These are phyloP conservation scores for Takifugu flavidus DNA, from an alignment of 2,113 vertebrate genomes.

Conservation along the genomic window DNA sequence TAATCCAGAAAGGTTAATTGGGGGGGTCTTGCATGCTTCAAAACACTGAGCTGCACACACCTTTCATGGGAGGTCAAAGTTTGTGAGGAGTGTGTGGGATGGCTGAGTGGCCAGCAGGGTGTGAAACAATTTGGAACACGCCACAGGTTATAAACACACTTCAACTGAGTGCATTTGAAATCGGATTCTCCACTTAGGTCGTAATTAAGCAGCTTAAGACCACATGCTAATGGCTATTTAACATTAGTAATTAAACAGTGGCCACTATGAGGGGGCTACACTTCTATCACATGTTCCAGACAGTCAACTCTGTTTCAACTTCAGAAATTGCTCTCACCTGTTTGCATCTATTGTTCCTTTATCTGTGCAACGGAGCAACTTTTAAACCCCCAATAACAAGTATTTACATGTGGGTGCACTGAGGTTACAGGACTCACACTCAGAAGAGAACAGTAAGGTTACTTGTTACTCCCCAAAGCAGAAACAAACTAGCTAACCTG, in stretches of 20 bases:
- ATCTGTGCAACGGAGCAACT: no score
- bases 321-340: no score
- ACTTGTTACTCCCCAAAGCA: no score
- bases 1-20: constrained; percentile 50
- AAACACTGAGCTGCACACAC: constrained; percentile 28
- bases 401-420: no score
- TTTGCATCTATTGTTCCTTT: no score
- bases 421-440: no score
- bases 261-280: background rate
- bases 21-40: constrained; percentile 47
- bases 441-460: no score
- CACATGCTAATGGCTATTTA: background rate
- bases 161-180: constrained; percentile 42
- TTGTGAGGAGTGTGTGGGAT: constrained; percentile 3
- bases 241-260: constrained; percentile 17
- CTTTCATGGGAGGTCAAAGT: constrained; percentile 5
- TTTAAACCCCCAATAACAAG: no score
- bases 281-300: no score
- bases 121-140: constrained; percentile 35
- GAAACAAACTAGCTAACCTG: no score
- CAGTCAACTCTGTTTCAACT: no score
- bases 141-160: constrained; percentile 51
- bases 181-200: constrained; percentile 32
- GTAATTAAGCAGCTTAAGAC: constrained; percentile 37
- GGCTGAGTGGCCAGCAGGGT: constrained; percentile 18